Conservation (phyloP, 2,113 vertebrate genomes). For the Planiliza haematocheilus region DNA sequence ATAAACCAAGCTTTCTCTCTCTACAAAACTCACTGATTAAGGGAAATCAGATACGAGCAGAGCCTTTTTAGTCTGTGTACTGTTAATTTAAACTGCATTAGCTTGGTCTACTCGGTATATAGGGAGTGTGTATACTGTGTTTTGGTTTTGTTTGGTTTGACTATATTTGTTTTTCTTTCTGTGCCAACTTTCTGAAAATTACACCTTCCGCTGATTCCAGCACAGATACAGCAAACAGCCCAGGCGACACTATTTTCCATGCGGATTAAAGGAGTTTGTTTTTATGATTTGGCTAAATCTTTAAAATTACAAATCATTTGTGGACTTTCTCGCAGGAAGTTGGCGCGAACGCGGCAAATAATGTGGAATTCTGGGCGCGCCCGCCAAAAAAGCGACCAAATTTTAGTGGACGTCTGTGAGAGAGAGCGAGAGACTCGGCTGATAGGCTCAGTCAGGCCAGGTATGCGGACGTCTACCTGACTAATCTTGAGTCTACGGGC, state of each 20-base stretch:
- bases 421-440: neutral
- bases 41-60: too few species aligned
- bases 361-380: too few species aligned
- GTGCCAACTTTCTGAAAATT: neutral
- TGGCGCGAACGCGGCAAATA: too few species aligned
- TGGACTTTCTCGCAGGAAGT: too few species aligned
- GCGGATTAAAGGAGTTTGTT: neutral
- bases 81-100: neutral
- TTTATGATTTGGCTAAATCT: neutral
- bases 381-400: too few species aligned
- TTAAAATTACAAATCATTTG: too few species aligned
- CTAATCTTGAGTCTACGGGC: neutral
- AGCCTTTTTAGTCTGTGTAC: too few species aligned
- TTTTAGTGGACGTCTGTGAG: too few species aligned
- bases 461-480: neutral
- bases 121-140: neutral
- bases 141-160: neutral
- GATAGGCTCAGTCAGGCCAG: neutral
- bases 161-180: neutral
- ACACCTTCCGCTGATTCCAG: neutral
- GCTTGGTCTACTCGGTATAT: neutral
- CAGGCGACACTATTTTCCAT: neutral
- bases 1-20: too few species aligned
- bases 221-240: neutral
- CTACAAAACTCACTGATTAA: too few species aligned